These are phyloP conservation scores for Ceramica pisi DNA, from an alignment of 2,888 invertebrate species.

Conservation along the genomic window DNA sequence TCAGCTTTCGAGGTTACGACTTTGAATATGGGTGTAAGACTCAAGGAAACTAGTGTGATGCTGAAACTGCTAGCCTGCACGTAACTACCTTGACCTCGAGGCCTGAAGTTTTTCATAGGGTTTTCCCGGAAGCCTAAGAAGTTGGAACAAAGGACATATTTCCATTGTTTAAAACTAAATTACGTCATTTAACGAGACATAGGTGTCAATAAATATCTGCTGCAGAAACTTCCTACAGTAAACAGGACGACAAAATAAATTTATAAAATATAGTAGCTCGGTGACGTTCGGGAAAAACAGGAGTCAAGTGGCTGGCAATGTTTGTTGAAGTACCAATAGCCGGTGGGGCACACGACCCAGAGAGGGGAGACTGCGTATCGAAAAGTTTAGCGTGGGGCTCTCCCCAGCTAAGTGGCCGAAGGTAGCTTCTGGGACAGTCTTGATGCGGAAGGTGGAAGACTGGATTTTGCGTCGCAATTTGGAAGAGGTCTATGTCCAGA, in stretches of 20 bases:
- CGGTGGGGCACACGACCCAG: too few species aligned
- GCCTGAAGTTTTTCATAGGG: conserved; percentile 24
- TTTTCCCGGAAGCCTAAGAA: conserved; percentile 24
- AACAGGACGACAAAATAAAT: background rate
- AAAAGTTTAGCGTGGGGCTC: background rate
- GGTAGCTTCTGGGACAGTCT: background rate
- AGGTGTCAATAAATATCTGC: conserved; percentile 10
- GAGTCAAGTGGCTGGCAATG: background rate
- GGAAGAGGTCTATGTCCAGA: background rate
- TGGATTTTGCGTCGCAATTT: too few species aligned
- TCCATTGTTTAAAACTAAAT: conserved; percentile 30
- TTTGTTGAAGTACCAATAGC: background rate
- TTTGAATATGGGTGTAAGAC: too few species aligned
- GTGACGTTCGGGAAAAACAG: background rate
- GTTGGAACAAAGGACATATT: conserved; percentile 34
- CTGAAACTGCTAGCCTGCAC: background rate
- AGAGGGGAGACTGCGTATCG: background rate
- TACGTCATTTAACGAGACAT: background rate
- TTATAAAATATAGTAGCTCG: background rate
- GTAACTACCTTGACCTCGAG: conserved; percentile 13
- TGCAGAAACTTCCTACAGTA: background rate
- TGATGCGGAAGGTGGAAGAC: background rate
- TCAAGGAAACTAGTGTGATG: background rate
- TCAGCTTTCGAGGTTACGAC: too few species aligned
- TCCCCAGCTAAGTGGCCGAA: background rate